Conservation (phyloP, 2,888 invertebrate genomes). For the Icerya purchasi region DNA sequence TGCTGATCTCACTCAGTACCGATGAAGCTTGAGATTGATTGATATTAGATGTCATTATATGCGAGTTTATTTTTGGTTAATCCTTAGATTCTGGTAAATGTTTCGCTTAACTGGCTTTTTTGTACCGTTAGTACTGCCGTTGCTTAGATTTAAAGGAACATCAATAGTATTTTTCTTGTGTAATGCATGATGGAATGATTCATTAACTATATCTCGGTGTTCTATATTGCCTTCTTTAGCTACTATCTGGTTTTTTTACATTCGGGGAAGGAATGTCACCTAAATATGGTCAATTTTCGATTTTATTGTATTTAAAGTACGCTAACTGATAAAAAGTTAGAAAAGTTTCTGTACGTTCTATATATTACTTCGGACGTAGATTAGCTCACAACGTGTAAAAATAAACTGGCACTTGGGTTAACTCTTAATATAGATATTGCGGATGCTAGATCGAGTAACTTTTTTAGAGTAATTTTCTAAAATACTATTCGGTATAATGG, state of each 20-base stretch:
- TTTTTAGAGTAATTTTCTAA: not conserved
- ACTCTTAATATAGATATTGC: not conserved
- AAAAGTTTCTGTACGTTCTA: not conserved
- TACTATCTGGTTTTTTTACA: not conserved
- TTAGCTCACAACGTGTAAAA: not conserved
- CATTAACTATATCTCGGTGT: not conserved
- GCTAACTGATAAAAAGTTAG: not conserved
- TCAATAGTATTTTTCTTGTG: not conserved
- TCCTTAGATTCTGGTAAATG: not conserved
- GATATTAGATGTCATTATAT: not conserved
- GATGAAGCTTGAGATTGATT: not conserved
- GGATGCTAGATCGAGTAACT: not conserved
- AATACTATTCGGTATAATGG: not conserved
- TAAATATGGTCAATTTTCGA: not conserved
- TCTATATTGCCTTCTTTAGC: not conserved
- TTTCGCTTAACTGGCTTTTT: not conserved
- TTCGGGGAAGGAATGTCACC: not conserved
- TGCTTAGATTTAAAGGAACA: not conserved
- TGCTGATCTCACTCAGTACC: not conserved
- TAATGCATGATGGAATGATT: not conserved
- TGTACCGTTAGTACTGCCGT: not conserved
- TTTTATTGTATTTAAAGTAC: not conserved
- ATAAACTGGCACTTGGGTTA: not conserved
- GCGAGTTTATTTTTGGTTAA: not conserved
- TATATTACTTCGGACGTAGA: not conserved